Evolutionary conservation across 2,888 invertebrate species (phyloP), one percentile per base, ranked within the genome.

Genomic region (Harmothoe impar): DNA sequence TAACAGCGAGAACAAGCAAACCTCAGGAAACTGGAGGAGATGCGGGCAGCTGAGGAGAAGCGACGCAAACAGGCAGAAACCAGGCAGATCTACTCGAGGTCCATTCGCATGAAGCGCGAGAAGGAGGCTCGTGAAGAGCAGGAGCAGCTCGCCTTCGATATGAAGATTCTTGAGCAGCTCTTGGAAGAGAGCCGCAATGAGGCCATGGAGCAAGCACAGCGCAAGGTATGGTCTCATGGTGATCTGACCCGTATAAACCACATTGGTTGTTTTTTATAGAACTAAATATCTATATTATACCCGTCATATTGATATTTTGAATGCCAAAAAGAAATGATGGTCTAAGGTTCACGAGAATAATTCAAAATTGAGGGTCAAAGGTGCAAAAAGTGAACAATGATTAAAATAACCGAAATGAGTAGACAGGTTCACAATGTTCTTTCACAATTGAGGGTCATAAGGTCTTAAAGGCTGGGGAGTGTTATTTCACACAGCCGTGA

Each of bases 61-160:
- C 90, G 94, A 5, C 92, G 94, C 25, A 93, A 93, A 68, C 95
- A 95, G 93, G 91, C 93, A 85, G 94, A 95, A 91, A 94, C 94
- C 5, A 91, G 95, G 20, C 93, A 94, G 85, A 94, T 95, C 93
- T 93, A 95, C 84, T 94, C 95, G 91, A 90, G 93, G 51, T 94
- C 95, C 3, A 92, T 95, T 43, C 93, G 94, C 92, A 91, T 95
- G 92, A 95, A 95, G 93, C 93, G 95, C 93, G 94, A 94, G 93
- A 94, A 94, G 92, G 94, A 94, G 92, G 95, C 95, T 0, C 94
- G 94, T 85, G 94, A 94, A 81, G 94, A 95, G 89, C 95, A 96
- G 91, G 95, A 96, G 92, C 95, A 96, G 93, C 92, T 95, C 91
- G 95, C 95, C 33, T 96, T 95, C 93, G 96, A 96, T 92, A 93